A percentile compares a stretch with the other conserved stretches of the same genome.
Conservation (phyloP, 2,888 invertebrate genomes). For the Lithophane leautieri region DNA sequence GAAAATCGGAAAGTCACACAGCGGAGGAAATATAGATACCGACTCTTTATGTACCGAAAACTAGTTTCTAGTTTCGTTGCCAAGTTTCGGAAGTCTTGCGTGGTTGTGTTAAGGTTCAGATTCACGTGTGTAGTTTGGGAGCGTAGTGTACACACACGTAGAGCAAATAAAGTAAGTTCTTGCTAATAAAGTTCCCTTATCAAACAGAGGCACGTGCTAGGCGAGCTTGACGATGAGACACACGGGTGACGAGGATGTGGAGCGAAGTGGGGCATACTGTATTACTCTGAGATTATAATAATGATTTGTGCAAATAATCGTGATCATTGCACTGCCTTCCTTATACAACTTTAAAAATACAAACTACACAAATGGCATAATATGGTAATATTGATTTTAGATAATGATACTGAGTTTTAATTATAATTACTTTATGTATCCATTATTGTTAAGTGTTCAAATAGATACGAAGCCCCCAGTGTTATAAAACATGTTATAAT, state of each 20-base stretch:
- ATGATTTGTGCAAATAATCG: background rate
- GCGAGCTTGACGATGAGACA: slow-evolving; percentile 52
- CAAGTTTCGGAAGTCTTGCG: slow-evolving; percentile 19
- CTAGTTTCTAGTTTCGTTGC: slow-evolving; percentile 37
- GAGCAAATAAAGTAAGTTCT: slow-evolving; percentile 75
- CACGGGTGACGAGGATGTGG: slow-evolving; percentile 29
- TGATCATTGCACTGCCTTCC: background rate
- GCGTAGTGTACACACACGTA: slow-evolving; percentile 63
- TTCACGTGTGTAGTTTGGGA: slow-evolving; percentile 17
- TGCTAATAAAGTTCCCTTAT: slow-evolving; percentile 81
- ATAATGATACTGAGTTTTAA: too few species aligned
- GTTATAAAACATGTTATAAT: too few species aligned
- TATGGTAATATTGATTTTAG: too few species aligned
- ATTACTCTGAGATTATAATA: too few species aligned
- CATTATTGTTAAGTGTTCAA: too few species aligned
- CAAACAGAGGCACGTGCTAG: slow-evolving; percentile 77
- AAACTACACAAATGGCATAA: too few species aligned
- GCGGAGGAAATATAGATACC: slow-evolving; percentile 57
- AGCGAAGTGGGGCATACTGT: background rate
- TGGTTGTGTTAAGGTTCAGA: slow-evolving; percentile 27
- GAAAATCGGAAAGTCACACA: slow-evolving; percentile 61
- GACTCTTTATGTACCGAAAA: slow-evolving; percentile 44
- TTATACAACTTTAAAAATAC: background rate
- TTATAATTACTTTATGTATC: too few species aligned
- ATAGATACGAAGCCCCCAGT: too few species aligned